Evolutionary conservation across 2,113 vertebrate genomes (phyloP).

Genomic region (Anseranas semipalmata): DNA sequence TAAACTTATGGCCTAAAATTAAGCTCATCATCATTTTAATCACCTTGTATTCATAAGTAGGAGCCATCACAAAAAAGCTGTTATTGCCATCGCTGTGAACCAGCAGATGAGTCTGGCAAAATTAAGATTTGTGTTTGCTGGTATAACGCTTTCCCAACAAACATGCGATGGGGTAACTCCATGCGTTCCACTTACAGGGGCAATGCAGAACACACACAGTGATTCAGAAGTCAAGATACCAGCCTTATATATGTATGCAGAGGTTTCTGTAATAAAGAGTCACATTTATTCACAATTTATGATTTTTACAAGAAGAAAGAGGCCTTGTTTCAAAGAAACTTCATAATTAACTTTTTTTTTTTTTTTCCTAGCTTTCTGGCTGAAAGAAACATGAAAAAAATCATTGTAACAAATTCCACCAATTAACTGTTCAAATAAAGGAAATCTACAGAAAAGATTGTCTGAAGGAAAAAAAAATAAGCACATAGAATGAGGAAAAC

Average conservation of each 20-base stretch:
- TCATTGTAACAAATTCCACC: not conserved
- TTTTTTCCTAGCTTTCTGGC: not conserved
- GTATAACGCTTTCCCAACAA: not conserved
- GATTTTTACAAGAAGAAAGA: not conserved
- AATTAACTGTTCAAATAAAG: slow-evolving; percentile 1
- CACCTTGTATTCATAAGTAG: not conserved
- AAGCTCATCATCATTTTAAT: not conserved
- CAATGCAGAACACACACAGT: not conserved
- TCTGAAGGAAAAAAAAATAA: not conserved
- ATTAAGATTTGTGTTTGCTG: not conserved
- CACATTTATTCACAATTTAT: not conserved
- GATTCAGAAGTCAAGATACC: not conserved
- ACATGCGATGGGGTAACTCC: not conserved
- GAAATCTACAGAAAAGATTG: not conserved
- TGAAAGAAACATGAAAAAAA: not conserved
- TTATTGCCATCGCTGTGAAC: not conserved
- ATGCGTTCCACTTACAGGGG: not conserved
- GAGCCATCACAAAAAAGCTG: not conserved
- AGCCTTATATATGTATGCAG: not conserved
- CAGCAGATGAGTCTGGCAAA: not conserved
- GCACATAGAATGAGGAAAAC: not conserved
- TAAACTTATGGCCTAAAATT: not conserved
- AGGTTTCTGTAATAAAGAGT: not conserved
- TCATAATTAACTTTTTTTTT: not conserved
- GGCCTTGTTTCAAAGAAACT: slow-evolving; percentile 3